Evolutionary conservation across 2,113 vertebrate species (phyloP).

Genomic region (Mus musculus): GRCm39 chr17:28117001-28117500

Average conservation of each 20-base stretch:
- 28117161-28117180: background rate
- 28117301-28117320: background rate
- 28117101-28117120: background rate
- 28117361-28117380: background rate
- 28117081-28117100: background rate
- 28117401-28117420: background rate
- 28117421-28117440: background rate
- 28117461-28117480: background rate
- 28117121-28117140: background rate
- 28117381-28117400: background rate
- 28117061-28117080: background rate
- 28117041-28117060: background rate
- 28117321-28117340: background rate
- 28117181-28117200: background rate
- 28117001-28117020: no score
- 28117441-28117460: background rate
- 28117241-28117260: background rate
- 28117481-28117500: slow-evolving; percentile 34
- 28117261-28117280: background rate
- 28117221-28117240: background rate
- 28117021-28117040: no score
- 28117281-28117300: background rate
- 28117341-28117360: background rate
- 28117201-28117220: background rate
- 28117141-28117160: slow-evolving; percentile 13